These are phyloP conservation scores for Xiphophorus birchmanni DNA, from an alignment of 2,797 vertebrate genomes.

Conservation along the genomic window DNA sequence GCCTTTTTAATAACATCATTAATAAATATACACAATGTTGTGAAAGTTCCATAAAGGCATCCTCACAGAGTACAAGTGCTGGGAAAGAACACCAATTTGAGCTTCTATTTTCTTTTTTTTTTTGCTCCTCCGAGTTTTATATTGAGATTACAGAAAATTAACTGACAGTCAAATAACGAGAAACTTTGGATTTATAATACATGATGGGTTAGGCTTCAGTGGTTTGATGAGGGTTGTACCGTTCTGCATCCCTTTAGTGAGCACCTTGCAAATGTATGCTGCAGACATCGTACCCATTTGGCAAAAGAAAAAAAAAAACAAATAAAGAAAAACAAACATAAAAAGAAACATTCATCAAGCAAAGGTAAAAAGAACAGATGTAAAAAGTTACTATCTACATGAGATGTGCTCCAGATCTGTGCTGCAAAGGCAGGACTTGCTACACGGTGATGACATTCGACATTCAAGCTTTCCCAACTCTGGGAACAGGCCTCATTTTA, in stretches of 20 bases:
- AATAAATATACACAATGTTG: conserved; percentile 77
- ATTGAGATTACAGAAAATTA: conserved; percentile 36
- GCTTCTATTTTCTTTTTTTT: conserved; percentile 7
- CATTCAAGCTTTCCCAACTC: not conserved
- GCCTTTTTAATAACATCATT: conserved; percentile 67
- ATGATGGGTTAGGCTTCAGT: conserved; percentile 38
- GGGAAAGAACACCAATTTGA: conserved; percentile 13
- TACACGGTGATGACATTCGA: conserved; percentile 3
- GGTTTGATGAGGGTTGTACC: conserved; percentile 43
- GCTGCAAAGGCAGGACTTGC: conserved; percentile 22
- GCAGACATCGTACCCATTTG: conserved; percentile 76
- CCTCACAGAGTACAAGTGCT: conserved; percentile 42
- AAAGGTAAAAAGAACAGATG: conserved; percentile 53
- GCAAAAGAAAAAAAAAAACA: conserved; percentile 75
- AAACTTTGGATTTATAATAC: conserved; percentile 45
- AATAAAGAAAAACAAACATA: conserved; percentile 59
- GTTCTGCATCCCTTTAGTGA: conserved; percentile 49
- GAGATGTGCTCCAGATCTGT: not conserved
- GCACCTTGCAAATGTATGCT: conserved; percentile 42
- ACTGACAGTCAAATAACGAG: conserved; percentile 39
- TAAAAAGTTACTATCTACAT: conserved; percentile 30
- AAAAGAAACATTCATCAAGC: conserved; percentile 77
- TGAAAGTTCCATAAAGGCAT: conserved; percentile 53
- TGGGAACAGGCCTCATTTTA: not conserved
- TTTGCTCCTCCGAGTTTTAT: conserved; percentile 11